Base-by-base conservation (phyloP, 2,113 vertebrate genomes). In the Tautogolabrus adspersus region DNA sequence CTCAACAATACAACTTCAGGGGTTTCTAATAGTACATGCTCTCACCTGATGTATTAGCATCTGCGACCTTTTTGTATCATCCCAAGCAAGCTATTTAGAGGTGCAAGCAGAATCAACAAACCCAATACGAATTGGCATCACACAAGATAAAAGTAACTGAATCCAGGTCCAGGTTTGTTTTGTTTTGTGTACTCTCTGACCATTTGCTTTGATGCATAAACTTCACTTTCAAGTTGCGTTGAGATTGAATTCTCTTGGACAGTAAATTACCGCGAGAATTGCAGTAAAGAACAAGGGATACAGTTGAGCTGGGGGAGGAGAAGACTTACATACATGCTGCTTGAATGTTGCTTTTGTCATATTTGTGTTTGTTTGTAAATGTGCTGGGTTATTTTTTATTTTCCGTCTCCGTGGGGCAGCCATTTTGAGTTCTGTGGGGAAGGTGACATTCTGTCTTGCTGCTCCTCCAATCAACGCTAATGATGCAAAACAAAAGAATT, bases 271-370 rank as follows among this genome's bases (percentile, higher is more conserved):
- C 1, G 18, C 22, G 19, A 69, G 30, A 34, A 34, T 5, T 3
- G 11, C 40, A 59, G n/a, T 23, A 19, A 30, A 18, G 66, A 68
- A 8, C 6, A 26, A 71, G 46, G 73, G 64, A 69, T 49, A 42
- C 72, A 75, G 63, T 62, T 59, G 85, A 77, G 67, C 19, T 38
- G 57, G 60, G 66, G 47, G 55, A 60, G 47, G 72, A 79, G 75
- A 34, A 74, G 69, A 88, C 73, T 71, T 81, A 82, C 83, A 87
- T 87, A 92, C 86, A 90, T 93, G 92, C 93, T 94, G 93, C 91
- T 94, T 92, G 75, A 92, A 69, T 84, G 87, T 87, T 74, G 83
- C 88, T 87, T 34, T 85, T 75, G 84, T 86, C 74, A 69, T 82
- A 83, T 72, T 26, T 79, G 79, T 86, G 57, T 86, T 72, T 81